These are phyloP conservation scores for Monoplex corrugatus DNA, from an alignment of 2,888 invertebrate species.

Conservation along the genomic window DNA sequence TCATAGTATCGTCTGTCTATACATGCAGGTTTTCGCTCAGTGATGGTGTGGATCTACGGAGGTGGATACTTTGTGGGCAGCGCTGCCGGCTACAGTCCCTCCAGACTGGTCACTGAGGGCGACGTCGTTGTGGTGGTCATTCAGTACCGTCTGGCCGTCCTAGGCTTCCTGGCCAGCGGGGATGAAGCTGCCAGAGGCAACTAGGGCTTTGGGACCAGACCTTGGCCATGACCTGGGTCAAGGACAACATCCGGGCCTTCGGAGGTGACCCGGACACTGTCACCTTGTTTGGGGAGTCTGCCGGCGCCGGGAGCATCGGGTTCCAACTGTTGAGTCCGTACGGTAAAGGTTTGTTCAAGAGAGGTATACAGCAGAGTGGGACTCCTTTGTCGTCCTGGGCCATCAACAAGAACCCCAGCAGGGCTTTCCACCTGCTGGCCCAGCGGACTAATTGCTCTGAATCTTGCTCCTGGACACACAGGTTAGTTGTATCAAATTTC, in stretches of 20 bases:
- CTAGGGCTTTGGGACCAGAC: slow-evolving; percentile 45
- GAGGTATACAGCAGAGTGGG: slow-evolving; percentile 36
- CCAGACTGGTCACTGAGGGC: slow-evolving; percentile 46
- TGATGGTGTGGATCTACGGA: slow-evolving; percentile 18
- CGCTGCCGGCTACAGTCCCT: not conserved
- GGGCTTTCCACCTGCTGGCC: not conserved
- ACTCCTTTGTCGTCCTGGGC: not conserved
- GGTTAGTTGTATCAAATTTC: too few species aligned
- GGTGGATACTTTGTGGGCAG: not conserved
- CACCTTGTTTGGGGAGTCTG: slow-evolving; percentile 45
- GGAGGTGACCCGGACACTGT: slow-evolving; percentile 28
- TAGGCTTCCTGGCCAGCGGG: slow-evolving; percentile 47
- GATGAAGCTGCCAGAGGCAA: slow-evolving; percentile 4
- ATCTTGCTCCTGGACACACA: too few species aligned
- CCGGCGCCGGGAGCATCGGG: slow-evolving; percentile 25
- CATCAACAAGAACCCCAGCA: not conserved
- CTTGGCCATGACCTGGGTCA: slow-evolving; percentile 44
- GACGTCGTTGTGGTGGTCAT: slow-evolving; percentile 47
- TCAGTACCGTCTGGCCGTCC: slow-evolving; percentile 46
- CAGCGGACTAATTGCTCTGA: not conserved
- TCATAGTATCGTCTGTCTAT: too few species aligned
- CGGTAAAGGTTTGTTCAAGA: slow-evolving; percentile 1
- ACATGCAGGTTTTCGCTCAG: not conserved
- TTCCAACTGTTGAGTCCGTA: not conserved
- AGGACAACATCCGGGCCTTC: slow-evolving; percentile 44